These are phyloP conservation scores for Microplitis demolitor DNA, from an alignment of 1,140 invertebrate genomes.

Conservation along the genomic window DNA sequence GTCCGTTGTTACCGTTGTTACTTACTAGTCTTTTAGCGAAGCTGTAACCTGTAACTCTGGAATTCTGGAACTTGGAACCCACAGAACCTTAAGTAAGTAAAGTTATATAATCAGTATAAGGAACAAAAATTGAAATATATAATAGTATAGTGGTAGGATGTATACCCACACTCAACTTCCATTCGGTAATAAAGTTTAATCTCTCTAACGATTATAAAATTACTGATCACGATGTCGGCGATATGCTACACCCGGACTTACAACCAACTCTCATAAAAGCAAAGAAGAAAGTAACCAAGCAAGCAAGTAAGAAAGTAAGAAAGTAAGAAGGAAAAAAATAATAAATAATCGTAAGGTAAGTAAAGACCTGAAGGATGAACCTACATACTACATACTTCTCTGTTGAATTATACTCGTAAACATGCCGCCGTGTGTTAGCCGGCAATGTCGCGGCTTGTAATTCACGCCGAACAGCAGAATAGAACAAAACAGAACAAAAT, in stretches of 20 bases:
- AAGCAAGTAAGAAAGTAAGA: no score
- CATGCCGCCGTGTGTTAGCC: conserved; percentile 31
- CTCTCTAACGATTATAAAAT: conserved; percentile 13
- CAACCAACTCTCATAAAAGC: neutral
- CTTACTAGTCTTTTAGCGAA: conserved; percentile 37
- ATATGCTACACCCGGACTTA: conserved; percentile 1
- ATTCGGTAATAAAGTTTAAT: conserved; percentile 8
- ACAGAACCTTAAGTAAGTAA: no score
- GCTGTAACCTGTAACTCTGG: no score
- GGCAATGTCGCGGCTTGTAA: conserved; percentile 35
- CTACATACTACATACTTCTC: conserved; percentile 11
- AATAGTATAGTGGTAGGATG: neutral
- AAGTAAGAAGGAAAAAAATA: no score
- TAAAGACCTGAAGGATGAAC: neutral
- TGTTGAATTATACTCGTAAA: conserved; percentile 33
- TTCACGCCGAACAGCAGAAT: conserved; percentile 39
- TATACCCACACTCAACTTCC: neutral
- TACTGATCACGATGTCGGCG: conserved; percentile 9
- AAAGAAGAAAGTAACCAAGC: conserved; percentile 29
- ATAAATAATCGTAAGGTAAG: no score
- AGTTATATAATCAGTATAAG: no score
- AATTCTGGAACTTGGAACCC: no score
- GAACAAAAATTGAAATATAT: no score
- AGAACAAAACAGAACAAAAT: conserved; percentile 31
- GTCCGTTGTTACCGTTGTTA: conserved; percentile 46